Conservation (phyloP, 2,888 invertebrate species). For the Mesorhabditis belari region DNA sequence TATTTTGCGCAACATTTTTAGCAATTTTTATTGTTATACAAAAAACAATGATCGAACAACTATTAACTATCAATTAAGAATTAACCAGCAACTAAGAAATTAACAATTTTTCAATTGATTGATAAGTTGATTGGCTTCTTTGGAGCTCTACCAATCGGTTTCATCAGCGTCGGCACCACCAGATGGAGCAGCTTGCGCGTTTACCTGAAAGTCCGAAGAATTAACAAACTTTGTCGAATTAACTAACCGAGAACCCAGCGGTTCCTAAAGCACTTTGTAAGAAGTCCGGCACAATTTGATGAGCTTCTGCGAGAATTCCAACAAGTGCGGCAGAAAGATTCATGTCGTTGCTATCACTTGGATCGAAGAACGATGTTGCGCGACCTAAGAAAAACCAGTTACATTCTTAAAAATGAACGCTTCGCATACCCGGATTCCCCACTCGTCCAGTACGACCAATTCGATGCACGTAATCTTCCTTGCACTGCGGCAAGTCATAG, state of each 20-base stretch:
- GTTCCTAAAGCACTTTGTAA: constrained; percentile 56
- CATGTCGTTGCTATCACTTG: constrained; percentile 58
- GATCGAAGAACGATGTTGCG: constrained; percentile 63
- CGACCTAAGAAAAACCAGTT: constrained; percentile 57
- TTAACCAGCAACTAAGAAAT: too few relatives aligned
- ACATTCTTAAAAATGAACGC: constrained; percentile 36
- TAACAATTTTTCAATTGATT: too few relatives aligned
- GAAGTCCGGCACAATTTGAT: constrained; percentile 74
- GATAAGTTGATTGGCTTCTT: too few relatives aligned
- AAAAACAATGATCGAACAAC: neutral
- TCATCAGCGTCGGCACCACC: too few relatives aligned
- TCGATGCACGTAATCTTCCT: constrained; percentile 58
- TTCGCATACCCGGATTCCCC: constrained; percentile 31
- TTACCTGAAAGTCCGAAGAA: too few relatives aligned
- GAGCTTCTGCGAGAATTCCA: constrained; percentile 64
- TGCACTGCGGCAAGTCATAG: constrained; percentile 55
- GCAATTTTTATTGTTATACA: neutral
- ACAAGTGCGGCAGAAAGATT: constrained; percentile 58
- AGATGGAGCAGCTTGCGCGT: too few relatives aligned
- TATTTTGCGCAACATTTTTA: neutral
- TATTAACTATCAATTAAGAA: too few relatives aligned
- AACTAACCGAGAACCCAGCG: too few relatives aligned
- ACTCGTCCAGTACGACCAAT: constrained; percentile 59
- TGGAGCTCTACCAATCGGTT: too few relatives aligned
- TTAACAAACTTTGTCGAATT: too few relatives aligned